Base-by-base conservation (phyloP, 2,888 invertebrate species). In the Acleris laterana region DNA sequence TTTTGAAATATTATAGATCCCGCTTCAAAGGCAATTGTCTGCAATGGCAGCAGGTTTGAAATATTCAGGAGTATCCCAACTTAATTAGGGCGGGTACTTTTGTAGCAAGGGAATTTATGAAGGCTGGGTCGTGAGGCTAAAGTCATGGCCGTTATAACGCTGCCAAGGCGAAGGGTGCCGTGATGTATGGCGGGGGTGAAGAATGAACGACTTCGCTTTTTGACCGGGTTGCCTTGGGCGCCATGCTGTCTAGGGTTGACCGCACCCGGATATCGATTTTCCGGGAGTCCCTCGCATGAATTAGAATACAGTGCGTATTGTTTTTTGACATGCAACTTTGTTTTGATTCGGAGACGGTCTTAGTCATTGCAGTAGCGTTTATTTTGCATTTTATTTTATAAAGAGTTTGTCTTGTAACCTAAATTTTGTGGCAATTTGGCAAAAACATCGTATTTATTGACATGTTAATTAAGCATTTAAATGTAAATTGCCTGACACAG, bases 191-290 rank as follows among this genome's bases (percentile, higher is more conserved):
- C 80, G 79, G 79, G 80, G 78, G 76, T 72, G 74, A 71, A 81
- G 80, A 82, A 81, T 85, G 83, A 84, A 79, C 76, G 80, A 71
- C 71, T 79, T 84, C 83, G 80, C 80, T 83, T 82, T 80, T 86
- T 84, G 86, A 81, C 81, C 83, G 86, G 85, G 82, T 87, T 84
- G 81, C 82, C 81, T 84, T 82, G 81, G 83, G 81, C 85, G 85
- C 81, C 87, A 80, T 77, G 82, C 85, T 71, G 89, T 88, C 88
- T 88, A 87, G 87, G 78, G 85, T 70, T 84, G 84, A 74, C 77
- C 77, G 76, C 74, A 74, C 75, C 77, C 75, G 74, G 63, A 53
- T 84, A 82, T 85, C 83, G 85, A 82, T 79, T 80, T 38, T 79
- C 76, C 71, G 77, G 76, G 72, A 74, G 67, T 62, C 69, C 73